These are phyloP conservation scores for Chrosomus eos DNA, from an alignment of 2,797 vertebrate genomes.

Conservation along the genomic window DNA sequence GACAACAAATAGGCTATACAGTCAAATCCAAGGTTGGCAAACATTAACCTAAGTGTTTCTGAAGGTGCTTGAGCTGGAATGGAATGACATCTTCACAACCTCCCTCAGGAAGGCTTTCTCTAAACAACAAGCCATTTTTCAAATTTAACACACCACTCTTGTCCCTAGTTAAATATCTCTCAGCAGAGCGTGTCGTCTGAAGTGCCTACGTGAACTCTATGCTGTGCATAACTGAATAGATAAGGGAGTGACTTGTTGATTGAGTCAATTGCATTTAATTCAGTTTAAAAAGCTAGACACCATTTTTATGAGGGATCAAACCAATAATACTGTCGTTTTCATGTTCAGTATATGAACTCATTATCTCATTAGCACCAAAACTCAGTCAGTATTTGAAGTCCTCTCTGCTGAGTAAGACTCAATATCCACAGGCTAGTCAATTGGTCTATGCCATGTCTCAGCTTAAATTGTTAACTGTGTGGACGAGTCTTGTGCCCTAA, in stretches of 20 bases:
- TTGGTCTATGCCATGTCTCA: slow-evolving; percentile 22
- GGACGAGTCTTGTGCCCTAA: slow-evolving; percentile 52
- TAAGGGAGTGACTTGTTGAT: slow-evolving; percentile 16
- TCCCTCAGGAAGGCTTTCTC: slow-evolving; percentile 31
- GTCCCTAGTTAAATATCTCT: slow-evolving; percentile 41
- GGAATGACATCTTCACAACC: slow-evolving; percentile 30
- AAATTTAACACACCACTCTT: slow-evolving; percentile 37
- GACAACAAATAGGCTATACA: background rate
- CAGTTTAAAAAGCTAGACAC: background rate
- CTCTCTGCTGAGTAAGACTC: slow-evolving; percentile 5
- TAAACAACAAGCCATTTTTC: slow-evolving; percentile 31
- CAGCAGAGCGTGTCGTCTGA: background rate
- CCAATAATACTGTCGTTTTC: background rate
- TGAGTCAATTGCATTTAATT: background rate
- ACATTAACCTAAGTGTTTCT: slow-evolving; percentile 20
- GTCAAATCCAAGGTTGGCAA: slow-evolving; percentile 17
- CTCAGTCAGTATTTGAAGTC: background rate
- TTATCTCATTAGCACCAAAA: background rate
- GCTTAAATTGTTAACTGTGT: slow-evolving; percentile 53
- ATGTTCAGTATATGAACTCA: background rate
- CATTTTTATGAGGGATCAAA: background rate
- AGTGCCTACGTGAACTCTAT: slow-evolving; percentile 18
- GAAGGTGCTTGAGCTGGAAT: slow-evolving; percentile 25
- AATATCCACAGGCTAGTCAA: background rate
- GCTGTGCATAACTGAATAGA: slow-evolving; percentile 24